Evolutionary conservation across 2,113 vertebrate genomes (phyloP).

Genomic region (Aspiorhynchus laticeps): DNA sequence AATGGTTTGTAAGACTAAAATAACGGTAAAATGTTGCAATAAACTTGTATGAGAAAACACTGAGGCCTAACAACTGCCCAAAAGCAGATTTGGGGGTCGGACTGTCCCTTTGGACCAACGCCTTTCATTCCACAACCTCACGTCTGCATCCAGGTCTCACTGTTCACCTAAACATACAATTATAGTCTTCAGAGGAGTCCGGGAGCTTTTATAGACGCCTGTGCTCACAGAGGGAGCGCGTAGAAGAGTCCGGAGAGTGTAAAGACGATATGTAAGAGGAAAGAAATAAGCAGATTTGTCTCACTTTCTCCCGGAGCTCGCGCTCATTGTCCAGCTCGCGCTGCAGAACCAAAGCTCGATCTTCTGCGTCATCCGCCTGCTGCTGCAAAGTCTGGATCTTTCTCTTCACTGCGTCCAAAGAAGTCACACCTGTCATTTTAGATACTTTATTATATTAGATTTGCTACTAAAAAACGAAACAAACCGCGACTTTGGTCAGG

Average conservation of each 20-base stretch:
- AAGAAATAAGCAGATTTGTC: conserved; percentile 57
- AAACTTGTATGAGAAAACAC: neutral
- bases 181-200: conserved; percentile 12
- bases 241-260: neutral
- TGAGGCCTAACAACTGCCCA: conserved; percentile 8
- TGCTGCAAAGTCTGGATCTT: conserved; percentile 98
- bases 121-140: conserved; percentile 46
- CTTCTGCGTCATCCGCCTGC: conserved; percentile 95
- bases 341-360: conserved; percentile 88
- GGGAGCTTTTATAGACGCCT: neutral
- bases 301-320: conserved; percentile 94
- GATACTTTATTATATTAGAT: conserved; percentile 1
- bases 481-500: conserved; percentile 12
- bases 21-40: neutral
- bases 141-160: conserved; percentile 34
- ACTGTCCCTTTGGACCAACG: conserved; percentile 32
- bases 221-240: neutral
- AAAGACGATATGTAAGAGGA: neutral
- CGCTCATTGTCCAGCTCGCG: conserved; percentile 91
- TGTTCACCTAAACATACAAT: conserved; percentile 34
- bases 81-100: neutral
- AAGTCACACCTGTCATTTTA: conserved; percentile 88
- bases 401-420: conserved; percentile 94
- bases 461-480: conserved; percentile 48
- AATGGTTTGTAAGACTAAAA: neutral